phyloP scores from a whole-genome alignment of 2,888 invertebrate species.

The Thalpophila matura region DNA sequence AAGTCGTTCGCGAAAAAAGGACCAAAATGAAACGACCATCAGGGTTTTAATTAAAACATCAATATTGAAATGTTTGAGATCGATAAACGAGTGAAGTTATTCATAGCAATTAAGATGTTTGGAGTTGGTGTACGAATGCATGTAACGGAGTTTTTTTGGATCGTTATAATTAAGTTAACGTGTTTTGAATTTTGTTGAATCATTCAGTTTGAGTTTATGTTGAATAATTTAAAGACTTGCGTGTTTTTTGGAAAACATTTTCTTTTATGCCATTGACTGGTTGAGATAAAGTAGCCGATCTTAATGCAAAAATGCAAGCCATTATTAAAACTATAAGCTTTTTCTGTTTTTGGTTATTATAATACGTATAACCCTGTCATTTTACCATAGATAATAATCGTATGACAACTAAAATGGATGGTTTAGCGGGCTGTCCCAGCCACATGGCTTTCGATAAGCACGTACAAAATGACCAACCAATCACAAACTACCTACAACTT shows the following conservation, averaged over 20 bases:
- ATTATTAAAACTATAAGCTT: no score
- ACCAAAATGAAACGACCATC: constrained; percentile 10
- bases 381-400: no score
- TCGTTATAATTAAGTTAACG: constrained; percentile 50
- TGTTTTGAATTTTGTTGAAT: constrained; percentile 34
- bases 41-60: constrained; percentile 72
- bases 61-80: constrained; percentile 65
- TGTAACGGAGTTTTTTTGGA: constrained; percentile 45
- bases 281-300: neutral
- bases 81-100: constrained; percentile 63
- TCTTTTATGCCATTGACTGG: neutral
- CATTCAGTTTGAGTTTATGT: constrained; percentile 16
- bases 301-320: neutral
- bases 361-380: no score
- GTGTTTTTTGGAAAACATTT: neutral
- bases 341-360: no score
- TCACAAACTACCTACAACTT: no score
- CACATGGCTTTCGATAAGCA: no score
- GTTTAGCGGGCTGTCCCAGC: no score
- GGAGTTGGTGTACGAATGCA: constrained; percentile 53
- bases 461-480: no score
- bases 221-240: constrained; percentile 9
- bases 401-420: no score
- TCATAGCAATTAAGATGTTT: constrained; percentile 70
- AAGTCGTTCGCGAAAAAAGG: constrained; percentile 28